These are phyloP conservation scores for Patella vulgata DNA, from an alignment of 1,140 invertebrate genomes.

Conservation along the genomic window DNA sequence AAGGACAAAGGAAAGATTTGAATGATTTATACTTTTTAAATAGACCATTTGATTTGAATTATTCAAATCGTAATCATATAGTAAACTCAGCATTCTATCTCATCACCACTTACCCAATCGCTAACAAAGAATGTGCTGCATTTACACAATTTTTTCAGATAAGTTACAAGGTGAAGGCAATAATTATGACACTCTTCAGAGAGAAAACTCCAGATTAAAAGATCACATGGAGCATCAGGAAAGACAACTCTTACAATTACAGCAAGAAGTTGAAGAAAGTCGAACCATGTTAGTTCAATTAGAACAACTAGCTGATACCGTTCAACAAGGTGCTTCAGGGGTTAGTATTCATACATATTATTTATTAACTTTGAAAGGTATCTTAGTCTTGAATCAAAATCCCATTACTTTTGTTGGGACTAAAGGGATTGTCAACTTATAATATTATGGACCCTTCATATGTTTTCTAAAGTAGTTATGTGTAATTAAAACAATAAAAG, in stretches of 20 bases:
- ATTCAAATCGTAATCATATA: too few species aligned
- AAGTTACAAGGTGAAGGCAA: constrained; percentile 34
- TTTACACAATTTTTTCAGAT: constrained; percentile 18
- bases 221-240: constrained; percentile 34
- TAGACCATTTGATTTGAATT: too few species aligned
- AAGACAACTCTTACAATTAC: constrained; percentile 31
- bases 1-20: too few species aligned
- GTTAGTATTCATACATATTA: constrained; percentile 23
- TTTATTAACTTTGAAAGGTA: too few species aligned
- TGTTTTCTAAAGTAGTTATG: too few species aligned
- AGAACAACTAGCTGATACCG: constrained; percentile 49
- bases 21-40: too few species aligned
- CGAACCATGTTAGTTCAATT: constrained; percentile 45
- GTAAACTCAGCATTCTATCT: too few species aligned
- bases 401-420: too few species aligned
- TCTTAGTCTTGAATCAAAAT: too few species aligned
- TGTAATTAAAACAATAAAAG: too few species aligned
- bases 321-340: constrained; percentile 32
- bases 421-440: too few species aligned
- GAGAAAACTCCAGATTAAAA: constrained; percentile 41
- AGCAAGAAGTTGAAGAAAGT: constrained; percentile 53
- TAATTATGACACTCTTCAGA: constrained; percentile 31
- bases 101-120: not conserved
- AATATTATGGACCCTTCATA: too few species aligned
- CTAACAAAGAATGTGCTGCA: not conserved